These are phyloP conservation scores for Alca torda DNA, from an alignment of 2,797 vertebrate species.

Conservation along the genomic window DNA sequence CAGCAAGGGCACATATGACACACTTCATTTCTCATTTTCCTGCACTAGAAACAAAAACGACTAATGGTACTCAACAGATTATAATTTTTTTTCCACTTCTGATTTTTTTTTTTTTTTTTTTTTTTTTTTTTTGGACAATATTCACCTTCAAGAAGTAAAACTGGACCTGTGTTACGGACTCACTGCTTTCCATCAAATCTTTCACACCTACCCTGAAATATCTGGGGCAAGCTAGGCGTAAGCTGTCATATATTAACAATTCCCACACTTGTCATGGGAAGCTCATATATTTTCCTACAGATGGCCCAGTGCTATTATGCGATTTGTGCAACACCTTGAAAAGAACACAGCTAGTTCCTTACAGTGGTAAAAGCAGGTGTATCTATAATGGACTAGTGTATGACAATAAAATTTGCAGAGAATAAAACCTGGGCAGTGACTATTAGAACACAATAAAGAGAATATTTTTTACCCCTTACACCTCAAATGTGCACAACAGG, in stretches of 20 bases:
- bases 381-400: not conserved
- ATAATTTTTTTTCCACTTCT: not conserved
- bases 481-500: not conserved
- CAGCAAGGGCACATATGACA: constrained; percentile 30
- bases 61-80: not conserved
- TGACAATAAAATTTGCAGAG: not conserved
- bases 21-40: constrained; percentile 4
- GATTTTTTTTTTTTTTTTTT: not conserved
- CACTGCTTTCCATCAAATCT: constrained; percentile 42
- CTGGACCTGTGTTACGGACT: not conserved
- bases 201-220: not conserved
- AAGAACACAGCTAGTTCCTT: not conserved
- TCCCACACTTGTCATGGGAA: not conserved
- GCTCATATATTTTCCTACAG: not conserved
- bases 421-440: not conserved
- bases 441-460: not conserved
- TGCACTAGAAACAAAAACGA: not conserved
- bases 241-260: not conserved
- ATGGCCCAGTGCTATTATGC: not conserved
- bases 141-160: not conserved
- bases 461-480: not conserved
- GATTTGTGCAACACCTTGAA: not conserved
- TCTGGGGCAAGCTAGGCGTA: not conserved
- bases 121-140: not conserved
- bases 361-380: not conserved